phyloP scores from a whole-genome alignment of 1,140 invertebrate genomes.

The Chymomyza costata region DNA sequence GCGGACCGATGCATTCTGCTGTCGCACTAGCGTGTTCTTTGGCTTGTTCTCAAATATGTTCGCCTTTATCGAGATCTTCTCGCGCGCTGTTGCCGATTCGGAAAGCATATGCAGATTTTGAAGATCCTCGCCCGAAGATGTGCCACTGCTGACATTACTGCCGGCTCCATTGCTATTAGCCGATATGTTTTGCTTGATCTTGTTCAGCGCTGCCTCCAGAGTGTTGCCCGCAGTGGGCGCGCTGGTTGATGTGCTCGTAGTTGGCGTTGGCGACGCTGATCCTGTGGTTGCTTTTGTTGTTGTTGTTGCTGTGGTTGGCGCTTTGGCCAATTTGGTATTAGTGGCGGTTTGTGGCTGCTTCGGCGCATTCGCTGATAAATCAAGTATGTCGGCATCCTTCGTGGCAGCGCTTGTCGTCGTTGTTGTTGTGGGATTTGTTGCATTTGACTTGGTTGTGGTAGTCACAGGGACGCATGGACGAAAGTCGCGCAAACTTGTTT shows the following conservation, averaged over 20 bases:
- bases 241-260: neutral
- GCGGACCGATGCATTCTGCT: slow-evolving; percentile 70
- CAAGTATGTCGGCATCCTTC: slow-evolving; percentile 66
- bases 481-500: slow-evolving; percentile 68
- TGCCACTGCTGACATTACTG: slow-evolving; percentile 5
- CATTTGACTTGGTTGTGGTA: neutral
- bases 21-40: slow-evolving; percentile 57
- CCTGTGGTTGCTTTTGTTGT: neutral
- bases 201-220: slow-evolving; percentile 64
- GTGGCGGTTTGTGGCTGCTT: slow-evolving; percentile 16
- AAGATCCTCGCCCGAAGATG: slow-evolving; percentile 46
- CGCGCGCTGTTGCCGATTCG: slow-evolving; percentile 64
- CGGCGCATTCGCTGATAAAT: slow-evolving; percentile 47
- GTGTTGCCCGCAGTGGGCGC: slow-evolving; percentile 35
- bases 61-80: slow-evolving; percentile 66
- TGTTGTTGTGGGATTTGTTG: neutral
- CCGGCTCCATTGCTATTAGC: slow-evolving; percentile 43
- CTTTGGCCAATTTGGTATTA: no score
- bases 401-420: neutral
- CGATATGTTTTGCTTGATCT: slow-evolving; percentile 70
- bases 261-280: no score
- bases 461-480: slow-evolving; percentile 36
- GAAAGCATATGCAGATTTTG: slow-evolving; percentile 72
- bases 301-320: slow-evolving; percentile 15
- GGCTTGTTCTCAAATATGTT: slow-evolving; percentile 43